phyloP scores from a whole-genome alignment of 2,888 invertebrate species.

The Limnephilus auricula region DNA sequence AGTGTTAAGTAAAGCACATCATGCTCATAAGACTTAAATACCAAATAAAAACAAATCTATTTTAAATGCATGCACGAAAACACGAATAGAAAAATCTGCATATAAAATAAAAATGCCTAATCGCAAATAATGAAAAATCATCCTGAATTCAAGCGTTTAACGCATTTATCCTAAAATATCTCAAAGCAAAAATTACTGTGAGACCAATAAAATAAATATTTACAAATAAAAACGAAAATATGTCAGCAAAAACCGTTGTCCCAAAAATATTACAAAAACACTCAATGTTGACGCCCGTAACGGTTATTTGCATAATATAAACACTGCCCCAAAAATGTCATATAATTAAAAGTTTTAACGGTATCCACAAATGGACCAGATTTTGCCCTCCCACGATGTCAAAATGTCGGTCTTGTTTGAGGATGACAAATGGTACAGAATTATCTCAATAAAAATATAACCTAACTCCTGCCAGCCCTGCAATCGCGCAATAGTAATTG shows the following conservation, averaged over 20 bases:
- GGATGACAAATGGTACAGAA: slow-evolving; percentile 15
- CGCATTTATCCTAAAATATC: too few relatives aligned
- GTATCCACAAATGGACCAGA: not conserved
- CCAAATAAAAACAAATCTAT: too few relatives aligned
- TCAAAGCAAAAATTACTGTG: too few relatives aligned
- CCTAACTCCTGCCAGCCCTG: not conserved
- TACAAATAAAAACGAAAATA: not conserved
- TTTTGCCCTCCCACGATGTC: slow-evolving; percentile 27
- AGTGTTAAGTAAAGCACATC: too few relatives aligned
- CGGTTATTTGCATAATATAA: not conserved
- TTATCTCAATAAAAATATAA: slow-evolving; percentile 1
- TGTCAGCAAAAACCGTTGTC: not conserved
- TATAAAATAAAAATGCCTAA: too few relatives aligned
- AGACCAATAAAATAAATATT: not conserved
- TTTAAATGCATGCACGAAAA: too few relatives aligned
- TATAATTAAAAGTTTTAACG: not conserved
- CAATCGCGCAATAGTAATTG: not conserved
- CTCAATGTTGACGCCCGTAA: not conserved
- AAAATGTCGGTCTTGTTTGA: slow-evolving; percentile 37
- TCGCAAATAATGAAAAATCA: too few relatives aligned
- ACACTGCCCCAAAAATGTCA: not conserved
- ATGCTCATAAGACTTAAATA: too few relatives aligned
- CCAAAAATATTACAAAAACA: not conserved
- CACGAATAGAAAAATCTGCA: too few relatives aligned
- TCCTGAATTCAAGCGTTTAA: too few relatives aligned